Evolutionary conservation across 2,113 vertebrate genomes (phyloP).

Genomic region (Melanerpes formicivorus): DNA sequence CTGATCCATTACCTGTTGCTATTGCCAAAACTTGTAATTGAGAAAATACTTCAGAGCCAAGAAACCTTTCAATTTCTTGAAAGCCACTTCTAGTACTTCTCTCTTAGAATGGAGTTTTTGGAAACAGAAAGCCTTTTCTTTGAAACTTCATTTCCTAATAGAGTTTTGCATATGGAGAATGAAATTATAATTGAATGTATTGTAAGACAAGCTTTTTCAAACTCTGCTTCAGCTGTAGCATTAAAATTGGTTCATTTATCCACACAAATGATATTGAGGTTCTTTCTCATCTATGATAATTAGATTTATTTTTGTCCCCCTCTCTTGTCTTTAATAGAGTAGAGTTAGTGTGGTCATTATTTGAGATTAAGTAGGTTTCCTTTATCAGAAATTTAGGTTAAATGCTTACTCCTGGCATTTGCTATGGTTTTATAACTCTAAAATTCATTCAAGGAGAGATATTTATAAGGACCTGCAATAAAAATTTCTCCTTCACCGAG

Average conservation of each 20-base stretch:
- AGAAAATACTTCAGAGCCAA: neutral
- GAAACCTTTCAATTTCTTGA: neutral
- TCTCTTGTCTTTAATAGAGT: neutral
- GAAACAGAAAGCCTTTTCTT: neutral
- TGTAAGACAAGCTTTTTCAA: neutral
- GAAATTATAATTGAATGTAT: neutral
- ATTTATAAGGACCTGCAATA: neutral
- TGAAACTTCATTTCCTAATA: neutral
- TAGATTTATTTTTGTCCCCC: neutral
- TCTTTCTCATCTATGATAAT: slow-evolving; percentile 7
- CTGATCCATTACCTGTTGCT: neutral
- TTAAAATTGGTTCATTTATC: neutral
- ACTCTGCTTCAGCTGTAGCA: neutral
- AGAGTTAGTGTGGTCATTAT: neutral
- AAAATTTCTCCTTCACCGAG: neutral
- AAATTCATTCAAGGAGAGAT: slow-evolving; percentile 7
- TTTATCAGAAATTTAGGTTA: slow-evolving; percentile 35
- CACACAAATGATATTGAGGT: neutral
- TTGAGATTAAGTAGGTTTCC: slow-evolving; percentile 5
- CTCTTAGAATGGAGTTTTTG: neutral
- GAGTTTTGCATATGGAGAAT: neutral
- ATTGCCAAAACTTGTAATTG: neutral
- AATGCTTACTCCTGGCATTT: slow-evolving; percentile 24
- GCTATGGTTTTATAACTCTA: neutral
- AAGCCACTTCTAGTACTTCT: neutral